Conservation (phyloP, 2,888 invertebrate species). For the Mesochorus sp. region DNA sequence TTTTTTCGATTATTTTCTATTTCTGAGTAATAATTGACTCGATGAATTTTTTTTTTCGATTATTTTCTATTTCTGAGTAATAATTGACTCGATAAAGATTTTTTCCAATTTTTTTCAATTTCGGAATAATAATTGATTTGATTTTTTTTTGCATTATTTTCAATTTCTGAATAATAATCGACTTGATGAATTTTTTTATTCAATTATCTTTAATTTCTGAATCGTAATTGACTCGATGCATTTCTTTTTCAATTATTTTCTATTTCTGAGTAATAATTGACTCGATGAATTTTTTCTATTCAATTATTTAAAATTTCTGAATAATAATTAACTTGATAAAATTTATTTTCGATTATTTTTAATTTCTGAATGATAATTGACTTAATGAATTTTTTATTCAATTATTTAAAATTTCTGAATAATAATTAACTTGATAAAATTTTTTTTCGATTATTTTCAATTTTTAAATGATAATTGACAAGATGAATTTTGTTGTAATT, state of each 20-base stretch:
- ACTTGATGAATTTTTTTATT: neutral
- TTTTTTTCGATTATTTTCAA: neutral
- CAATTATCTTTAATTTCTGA: neutral
- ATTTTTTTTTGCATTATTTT: no score
- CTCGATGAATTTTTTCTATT: neutral
- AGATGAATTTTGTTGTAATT: neutral
- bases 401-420: neutral
- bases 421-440: conserved; percentile 7
- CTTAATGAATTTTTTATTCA: neutral
- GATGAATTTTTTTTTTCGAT: neutral
- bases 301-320: neutral
- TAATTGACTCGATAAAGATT: neutral
- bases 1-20: neutral
- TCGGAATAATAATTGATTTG: no score
- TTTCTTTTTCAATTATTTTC: neutral
- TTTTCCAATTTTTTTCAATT: neutral
- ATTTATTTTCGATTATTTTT: neutral
- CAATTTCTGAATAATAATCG: neutral
- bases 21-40: conserved; percentile 7
- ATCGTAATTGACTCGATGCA: neutral
- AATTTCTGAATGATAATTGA: neutral
- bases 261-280: conserved; percentile 1
- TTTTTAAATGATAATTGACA: conserved; percentile 3
- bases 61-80: neutral
- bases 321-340: conserved; percentile 6